phyloP scores from a whole-genome alignment of 2,113 vertebrate species.

The Fulmarus glacialis region DNA sequence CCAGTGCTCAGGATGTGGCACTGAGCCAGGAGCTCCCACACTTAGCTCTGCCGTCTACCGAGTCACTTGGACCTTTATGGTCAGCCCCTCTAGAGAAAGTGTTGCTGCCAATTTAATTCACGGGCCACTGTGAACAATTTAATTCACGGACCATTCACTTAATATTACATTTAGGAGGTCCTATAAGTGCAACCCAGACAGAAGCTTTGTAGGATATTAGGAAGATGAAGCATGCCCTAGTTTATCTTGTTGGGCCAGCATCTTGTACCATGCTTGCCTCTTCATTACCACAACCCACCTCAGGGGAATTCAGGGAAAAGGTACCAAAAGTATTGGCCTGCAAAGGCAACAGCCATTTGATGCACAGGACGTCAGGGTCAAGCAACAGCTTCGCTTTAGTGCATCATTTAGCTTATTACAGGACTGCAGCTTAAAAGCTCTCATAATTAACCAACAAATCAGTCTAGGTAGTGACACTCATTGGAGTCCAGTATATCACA shows the following conservation, averaged over 20 bases:
- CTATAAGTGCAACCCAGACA: neutral
- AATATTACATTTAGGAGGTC: neutral
- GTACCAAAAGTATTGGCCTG: neutral
- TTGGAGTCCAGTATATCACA: neutral
- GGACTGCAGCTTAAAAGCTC: constrained; percentile 1
- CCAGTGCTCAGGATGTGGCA: neutral
- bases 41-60: neutral
- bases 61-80: neutral
- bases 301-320: neutral
- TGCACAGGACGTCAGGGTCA: neutral
- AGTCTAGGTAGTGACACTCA: neutral
- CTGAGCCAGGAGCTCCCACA: neutral
- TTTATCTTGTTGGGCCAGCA: neutral
- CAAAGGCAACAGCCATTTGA: neutral
- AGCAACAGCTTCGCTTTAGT: neutral
- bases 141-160: neutral
- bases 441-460: constrained; percentile 26
- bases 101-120: neutral
- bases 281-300: neutral
- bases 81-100: neutral
- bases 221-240: fast-evolving
- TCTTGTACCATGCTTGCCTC: neutral
- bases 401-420: constrained; percentile 29
- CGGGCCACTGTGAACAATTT: neutral
- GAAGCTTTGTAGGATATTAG: neutral